phyloP scores from a whole-genome alignment of 2,888 invertebrate genomes.

The Galerucella pusilla region DNA sequence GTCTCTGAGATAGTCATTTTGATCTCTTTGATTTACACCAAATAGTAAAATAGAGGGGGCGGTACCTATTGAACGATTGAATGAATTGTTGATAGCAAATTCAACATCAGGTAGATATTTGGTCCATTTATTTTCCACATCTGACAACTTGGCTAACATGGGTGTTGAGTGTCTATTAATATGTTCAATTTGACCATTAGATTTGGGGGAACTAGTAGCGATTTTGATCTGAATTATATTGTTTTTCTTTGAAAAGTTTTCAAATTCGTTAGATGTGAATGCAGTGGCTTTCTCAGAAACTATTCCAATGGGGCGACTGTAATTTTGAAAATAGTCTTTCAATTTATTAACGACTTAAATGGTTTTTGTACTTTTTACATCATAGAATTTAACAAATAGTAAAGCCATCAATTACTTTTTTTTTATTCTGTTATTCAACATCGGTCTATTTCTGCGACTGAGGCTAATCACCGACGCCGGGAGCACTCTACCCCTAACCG shows the following conservation, averaged over 20 bases:
- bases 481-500: too few species aligned
- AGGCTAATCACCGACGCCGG: too few species aligned
- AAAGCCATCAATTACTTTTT: conserved; percentile 49
- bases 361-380: conserved; percentile 39
- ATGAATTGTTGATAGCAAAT: conserved; percentile 2
- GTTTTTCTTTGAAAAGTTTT: conserved; percentile 41
- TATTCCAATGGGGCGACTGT: conserved; percentile 46
- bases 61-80: conserved; percentile 37
- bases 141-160: too few species aligned
- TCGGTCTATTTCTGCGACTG: too few species aligned
- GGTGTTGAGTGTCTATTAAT: too few species aligned
- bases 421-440: too few species aligned
- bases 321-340: conserved; percentile 45
- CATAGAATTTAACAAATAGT: conserved; percentile 51
- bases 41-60: conserved; percentile 37
- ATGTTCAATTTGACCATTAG: too few species aligned
- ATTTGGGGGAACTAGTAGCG: conserved; percentile 29
- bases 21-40: conserved; percentile 4
- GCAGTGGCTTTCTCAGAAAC: conserved; percentile 41
- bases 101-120: not conserved
- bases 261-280: conserved; percentile 44
- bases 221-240: conserved; percentile 31
- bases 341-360: conserved; percentile 45
- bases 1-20: conserved; percentile 1
- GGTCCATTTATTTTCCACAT: conserved; percentile 2